A percentile compares a stretch with the other conserved stretches of the same genome.
Evolutionary conservation across 2,797 vertebrate genomes (phyloP).

Genomic region (Novumbra hubbsi): DNA sequence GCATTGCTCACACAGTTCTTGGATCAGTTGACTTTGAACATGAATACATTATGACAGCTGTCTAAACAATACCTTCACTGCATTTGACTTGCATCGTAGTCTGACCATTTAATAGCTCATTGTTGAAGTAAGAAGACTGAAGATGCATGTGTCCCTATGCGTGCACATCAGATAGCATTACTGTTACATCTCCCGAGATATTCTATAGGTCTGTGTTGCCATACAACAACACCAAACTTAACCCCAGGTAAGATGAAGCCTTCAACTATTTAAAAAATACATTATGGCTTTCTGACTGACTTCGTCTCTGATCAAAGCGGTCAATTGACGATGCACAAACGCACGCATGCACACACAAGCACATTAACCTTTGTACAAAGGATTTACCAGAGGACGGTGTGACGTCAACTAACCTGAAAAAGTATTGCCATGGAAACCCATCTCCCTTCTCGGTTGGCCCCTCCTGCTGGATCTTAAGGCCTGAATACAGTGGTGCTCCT

Average conservation of each 20-base stretch:
- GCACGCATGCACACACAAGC: conserved; percentile 21
- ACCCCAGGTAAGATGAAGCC: too few species aligned
- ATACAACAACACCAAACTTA: neutral
- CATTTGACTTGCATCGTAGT: neutral
- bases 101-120: neutral
- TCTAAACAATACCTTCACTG: neutral
- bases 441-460: conserved; percentile 56
- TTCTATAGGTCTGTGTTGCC: neutral
- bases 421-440: conserved; percentile 74
- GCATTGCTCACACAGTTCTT: conserved; percentile 33
- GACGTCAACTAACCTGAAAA: conserved; percentile 60
- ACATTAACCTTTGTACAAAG: conserved; percentile 46
- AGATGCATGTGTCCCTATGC: neutral
- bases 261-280: neutral
- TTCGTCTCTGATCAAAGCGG: neutral
- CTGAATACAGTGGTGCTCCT: conserved; percentile 33
- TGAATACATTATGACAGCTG: conserved; percentile 4
- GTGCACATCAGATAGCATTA: conserved; percentile 1
- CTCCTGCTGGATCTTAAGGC: conserved; percentile 49
- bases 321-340: conserved; percentile 14
- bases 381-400: conserved; percentile 60
- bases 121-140: neutral
- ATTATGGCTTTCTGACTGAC: neutral
- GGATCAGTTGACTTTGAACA: conserved; percentile 17
- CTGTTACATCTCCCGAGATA: neutral